Evolutionary conservation across 2,888 invertebrate species (phyloP), one percentile per base, ranked within the genome.

Genomic region (Eudasyphora cyanicolor): DNA sequence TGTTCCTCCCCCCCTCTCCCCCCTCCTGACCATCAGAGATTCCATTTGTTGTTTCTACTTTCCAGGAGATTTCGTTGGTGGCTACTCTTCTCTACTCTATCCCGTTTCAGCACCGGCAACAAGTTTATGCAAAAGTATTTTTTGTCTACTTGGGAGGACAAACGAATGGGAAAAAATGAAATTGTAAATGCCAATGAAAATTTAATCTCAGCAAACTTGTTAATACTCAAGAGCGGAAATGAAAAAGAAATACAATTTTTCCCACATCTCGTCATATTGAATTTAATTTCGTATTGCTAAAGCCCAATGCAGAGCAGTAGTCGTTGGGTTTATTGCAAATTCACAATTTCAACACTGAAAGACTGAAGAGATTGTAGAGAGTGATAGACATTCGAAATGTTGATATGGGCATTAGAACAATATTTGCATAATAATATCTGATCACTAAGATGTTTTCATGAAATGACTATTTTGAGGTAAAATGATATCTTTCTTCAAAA

Each of bases 161-260:
- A 64, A 76, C 49, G 0, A 49, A 45, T 4, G 6, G 49, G n/a
- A 51, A 51, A 35, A 71, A 81, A 70, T 54, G 54, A 79, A 69
- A 82, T 49, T 62, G 71, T 75, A 75, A 83, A 74, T 77, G 76
- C 62, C 78, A 78, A 80, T 78, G 77, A 80, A 80, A 84, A 80
- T 75, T 71, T 80, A 80, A 80, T 80, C 80, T 80, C 42, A 19
- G 17, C 76, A 84, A 84, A 78, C 83, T 84, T 78, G 79, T 79
- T 79, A 70, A 75, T 73, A 60, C 38, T 77, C 35, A 24, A 49
- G 69, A 84, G 35, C 76, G 80, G 85, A 81, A 82, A 82, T 80
- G 82, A 67, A 77, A 80, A 78, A 38, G 32, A 78, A 82, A 78
- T 29, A 54, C 70, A 73, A 8, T 35, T 54, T 54, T 74, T 29